Base-by-base conservation (phyloP, 2,888 invertebrate species). In the Spilarctia lutea region DNA sequence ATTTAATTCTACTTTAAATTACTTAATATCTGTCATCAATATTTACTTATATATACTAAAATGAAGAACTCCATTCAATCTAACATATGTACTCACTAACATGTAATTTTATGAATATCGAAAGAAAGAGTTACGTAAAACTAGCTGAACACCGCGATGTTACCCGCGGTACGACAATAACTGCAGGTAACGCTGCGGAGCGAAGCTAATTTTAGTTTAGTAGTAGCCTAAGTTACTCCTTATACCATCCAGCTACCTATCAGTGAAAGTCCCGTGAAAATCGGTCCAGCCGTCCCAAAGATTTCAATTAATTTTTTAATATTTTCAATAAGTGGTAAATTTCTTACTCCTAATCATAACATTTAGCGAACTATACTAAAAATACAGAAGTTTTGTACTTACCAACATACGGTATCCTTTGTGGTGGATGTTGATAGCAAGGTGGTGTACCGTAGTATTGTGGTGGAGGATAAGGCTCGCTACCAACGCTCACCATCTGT, bases 321-420 rank as follows among this genome's bases (percentile, higher is more conserved):
- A 39, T 10, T 11, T 52, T 8, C 7, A 52, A 52, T 52, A n/a
- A 11, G 8, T 56, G 56, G 24, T 0, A 10, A 52, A n/a, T 20
- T 24, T 52, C 6, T 16, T 60, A 60, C 60, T 27, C 60, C 18
- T 63, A 63, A 63, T 16, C 27, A 67, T 27, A n/a, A 27, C 6
- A 16, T 27, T 39, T 42, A 30, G 24, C 24, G 7, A 52, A 68
- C 8, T 11, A 20, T 33, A 6, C 13, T 60, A 56, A 48, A 56
- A 16, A 39, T 20, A 27, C 24, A 33, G 24, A 24, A 10, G 27
- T 35, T 16, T 13, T 27, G 68, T 87, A 96, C 96, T 96, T 87
- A 97, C 97, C 97, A 91, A 97, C 96, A 91, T 96, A 97, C 74
- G 97, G 96, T 92, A 97, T 95, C 90, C 97, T 96, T 90, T 97